phyloP scores from a whole-genome alignment of 2,888 invertebrate genomes.

The Papilio protenor region DNA sequence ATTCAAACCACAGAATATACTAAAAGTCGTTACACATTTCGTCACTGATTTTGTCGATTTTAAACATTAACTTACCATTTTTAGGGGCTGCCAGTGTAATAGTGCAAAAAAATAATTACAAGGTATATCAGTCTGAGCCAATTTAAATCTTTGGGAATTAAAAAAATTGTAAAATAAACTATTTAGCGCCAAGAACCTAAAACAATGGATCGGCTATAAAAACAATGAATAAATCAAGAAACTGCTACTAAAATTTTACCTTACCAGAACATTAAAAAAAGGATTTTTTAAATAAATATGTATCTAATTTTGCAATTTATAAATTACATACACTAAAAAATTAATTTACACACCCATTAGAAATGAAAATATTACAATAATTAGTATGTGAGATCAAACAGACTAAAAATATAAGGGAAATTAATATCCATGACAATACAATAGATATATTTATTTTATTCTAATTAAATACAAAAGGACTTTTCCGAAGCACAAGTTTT shows the following conservation, averaged over 20 bases:
- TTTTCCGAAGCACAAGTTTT: constrained; percentile 8
- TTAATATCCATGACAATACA: background rate
- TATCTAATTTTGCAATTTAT: background rate
- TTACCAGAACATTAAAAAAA: background rate
- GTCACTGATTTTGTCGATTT: background rate
- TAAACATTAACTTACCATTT: background rate
- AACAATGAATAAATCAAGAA: background rate
- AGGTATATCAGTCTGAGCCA: background rate
- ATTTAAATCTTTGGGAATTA: background rate
- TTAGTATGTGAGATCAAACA: background rate
- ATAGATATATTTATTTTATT: constrained; percentile 1
- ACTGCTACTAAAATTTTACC: background rate
- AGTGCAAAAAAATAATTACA: background rate
- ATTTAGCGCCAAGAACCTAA: constrained; percentile 53
- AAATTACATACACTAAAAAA: background rate
- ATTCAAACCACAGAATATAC: background rate
- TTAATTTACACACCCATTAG: background rate
- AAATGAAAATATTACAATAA: background rate
- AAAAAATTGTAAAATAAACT: constrained; percentile 1
- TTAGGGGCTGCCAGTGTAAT: background rate
- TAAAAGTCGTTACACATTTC: background rate
- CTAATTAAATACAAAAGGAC: background rate
- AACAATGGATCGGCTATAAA: constrained; percentile 44
- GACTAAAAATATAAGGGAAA: background rate
- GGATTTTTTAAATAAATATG: background rate